A percentile compares a stretch with the other conserved stretches of the same genome.
These are phyloP conservation scores for Catalaphyllia jardinei DNA, from an alignment of 64 coral and sea anemone genomes.

Conservation along the genomic window DNA sequence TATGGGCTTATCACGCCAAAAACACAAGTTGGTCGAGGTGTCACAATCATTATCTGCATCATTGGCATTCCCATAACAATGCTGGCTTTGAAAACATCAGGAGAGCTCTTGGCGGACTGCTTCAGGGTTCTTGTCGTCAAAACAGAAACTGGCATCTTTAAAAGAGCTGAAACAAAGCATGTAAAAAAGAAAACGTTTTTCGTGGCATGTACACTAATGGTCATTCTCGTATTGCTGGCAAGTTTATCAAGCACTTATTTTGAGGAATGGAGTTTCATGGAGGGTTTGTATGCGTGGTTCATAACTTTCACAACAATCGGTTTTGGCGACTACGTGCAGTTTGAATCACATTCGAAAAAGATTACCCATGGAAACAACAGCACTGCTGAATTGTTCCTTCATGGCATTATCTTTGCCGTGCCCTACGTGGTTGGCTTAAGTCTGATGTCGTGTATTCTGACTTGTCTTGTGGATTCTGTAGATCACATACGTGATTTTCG, in stretches of 20 bases:
- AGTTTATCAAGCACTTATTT: background rate
- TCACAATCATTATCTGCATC: constrained; percentile 28
- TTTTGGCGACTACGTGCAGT: constrained; percentile 19
- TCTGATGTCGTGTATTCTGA: constrained; percentile 13
- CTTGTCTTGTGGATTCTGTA: constrained; percentile 11
- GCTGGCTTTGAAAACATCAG: constrained; percentile 50
- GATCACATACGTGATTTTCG: constrained; percentile 22
- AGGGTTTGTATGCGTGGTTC: constrained; percentile 28
- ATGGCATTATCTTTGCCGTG: background rate
- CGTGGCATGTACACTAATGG: background rate
- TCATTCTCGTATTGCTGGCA: background rate
- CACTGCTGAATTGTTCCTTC: background rate
- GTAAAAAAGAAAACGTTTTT: background rate
- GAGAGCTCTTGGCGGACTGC: background rate
- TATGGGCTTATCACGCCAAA: constrained; percentile 58
- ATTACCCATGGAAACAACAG: background rate
- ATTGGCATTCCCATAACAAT: constrained; percentile 52
- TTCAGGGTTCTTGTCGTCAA: background rate
- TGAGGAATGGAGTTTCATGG: constrained; percentile 4
- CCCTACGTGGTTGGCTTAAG: background rate
- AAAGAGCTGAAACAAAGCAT: background rate
- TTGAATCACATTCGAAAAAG: background rate
- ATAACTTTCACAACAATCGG: constrained; percentile 27
- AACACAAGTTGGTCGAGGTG: constrained; percentile 23
- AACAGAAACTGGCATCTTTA: background rate